Base-by-base conservation (phyloP, 1,140 invertebrate species). In the Saccostrea cuccullata region DNA sequence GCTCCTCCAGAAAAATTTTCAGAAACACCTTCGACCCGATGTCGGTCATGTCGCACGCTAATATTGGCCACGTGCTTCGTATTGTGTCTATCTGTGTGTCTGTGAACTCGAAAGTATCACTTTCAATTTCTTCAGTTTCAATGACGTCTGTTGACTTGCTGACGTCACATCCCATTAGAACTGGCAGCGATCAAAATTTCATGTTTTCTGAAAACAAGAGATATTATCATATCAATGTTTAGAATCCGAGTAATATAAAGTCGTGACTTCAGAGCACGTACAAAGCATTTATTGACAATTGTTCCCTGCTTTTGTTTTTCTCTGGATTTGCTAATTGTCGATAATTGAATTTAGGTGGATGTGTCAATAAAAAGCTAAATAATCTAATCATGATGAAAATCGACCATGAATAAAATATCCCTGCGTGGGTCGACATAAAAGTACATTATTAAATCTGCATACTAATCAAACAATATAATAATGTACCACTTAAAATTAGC, bases 11-110 rank as follows among this genome's bases (percentile, higher is more conserved):
- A 84, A 93, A 93, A 47, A 93, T 91, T 36, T 91, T 77, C 0
- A 87, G 82, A 86, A 93, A 91, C 17, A 93, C 90, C 67, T 91
- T 91, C 4, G 88, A 82, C 4, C 91, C 92, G 15, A 90, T 90
- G 17, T 83, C 60, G 55, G 85, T 58, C 82, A 89, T 77, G 55
- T 93, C 90, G 26, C 86, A 82, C 47, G 91, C 87, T n/a, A 93
- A 82, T 12, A 93, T 47, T 9, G 92, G 92, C 92, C 92, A 93
- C 12, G 92, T 93, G 84, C 92, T 92, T 40, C 90, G 85, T 23
- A 93, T 91, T 8, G 91, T 91, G 88, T 93, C 91, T 23, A 92
- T 92, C 86, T 91, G 91, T 36, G 89, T 90, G 11, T 93, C 92
- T 30, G 91, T 89, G 84, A 93, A 92, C 3, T 86, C 87, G n/a